A percentile compares a stretch with the other conserved stretches of the same genome.
These are phyloP conservation scores for Notodonta ziczac DNA, from an alignment of 2,888 invertebrate species.

Conservation along the genomic window DNA sequence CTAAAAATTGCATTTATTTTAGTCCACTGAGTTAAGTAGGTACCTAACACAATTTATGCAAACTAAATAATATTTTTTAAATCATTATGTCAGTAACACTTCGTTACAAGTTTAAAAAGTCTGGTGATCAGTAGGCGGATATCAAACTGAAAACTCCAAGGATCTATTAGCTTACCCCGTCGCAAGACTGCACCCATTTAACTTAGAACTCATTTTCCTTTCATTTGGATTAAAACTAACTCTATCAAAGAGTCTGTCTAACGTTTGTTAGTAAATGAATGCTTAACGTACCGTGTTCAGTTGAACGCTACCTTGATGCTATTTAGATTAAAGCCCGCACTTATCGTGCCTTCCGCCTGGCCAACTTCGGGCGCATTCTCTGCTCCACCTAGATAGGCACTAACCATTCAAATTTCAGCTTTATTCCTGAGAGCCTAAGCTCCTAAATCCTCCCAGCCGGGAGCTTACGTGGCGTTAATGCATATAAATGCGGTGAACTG, in stretches of 20 bases:
- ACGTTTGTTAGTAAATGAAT: slow-evolving; percentile 37
- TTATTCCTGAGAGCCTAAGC: slow-evolving; percentile 48
- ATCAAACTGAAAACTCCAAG: not conserved
- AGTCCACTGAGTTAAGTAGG: too few relatives aligned
- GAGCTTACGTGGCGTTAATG: slow-evolving; percentile 53
- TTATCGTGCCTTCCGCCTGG: slow-evolving; percentile 74
- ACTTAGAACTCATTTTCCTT: slow-evolving; percentile 13
- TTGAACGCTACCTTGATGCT: slow-evolving; percentile 62
- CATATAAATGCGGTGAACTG: slow-evolving; percentile 72
- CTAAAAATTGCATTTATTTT: too few relatives aligned
- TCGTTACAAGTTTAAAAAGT: too few relatives aligned
- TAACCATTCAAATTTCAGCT: slow-evolving; percentile 52
- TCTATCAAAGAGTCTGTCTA: slow-evolving; percentile 30
- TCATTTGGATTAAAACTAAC: slow-evolving; percentile 21
- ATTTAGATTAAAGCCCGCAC: slow-evolving; percentile 78
- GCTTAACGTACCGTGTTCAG: slow-evolving; percentile 53
- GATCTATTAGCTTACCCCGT: slow-evolving; percentile 8
- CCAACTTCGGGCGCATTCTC: slow-evolving; percentile 62
- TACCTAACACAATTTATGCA: too few relatives aligned
- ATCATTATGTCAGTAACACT: too few relatives aligned
- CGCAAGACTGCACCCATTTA: slow-evolving; percentile 4
- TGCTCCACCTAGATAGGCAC: slow-evolving; percentile 46
- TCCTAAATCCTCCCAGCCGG: slow-evolving; percentile 33
- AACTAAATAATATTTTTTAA: too few relatives aligned
- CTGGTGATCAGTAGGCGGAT: too few relatives aligned